These are phyloP conservation scores for Marisa cornuarietis DNA, from an alignment of 1,140 invertebrate species.

Conservation along the genomic window DNA sequence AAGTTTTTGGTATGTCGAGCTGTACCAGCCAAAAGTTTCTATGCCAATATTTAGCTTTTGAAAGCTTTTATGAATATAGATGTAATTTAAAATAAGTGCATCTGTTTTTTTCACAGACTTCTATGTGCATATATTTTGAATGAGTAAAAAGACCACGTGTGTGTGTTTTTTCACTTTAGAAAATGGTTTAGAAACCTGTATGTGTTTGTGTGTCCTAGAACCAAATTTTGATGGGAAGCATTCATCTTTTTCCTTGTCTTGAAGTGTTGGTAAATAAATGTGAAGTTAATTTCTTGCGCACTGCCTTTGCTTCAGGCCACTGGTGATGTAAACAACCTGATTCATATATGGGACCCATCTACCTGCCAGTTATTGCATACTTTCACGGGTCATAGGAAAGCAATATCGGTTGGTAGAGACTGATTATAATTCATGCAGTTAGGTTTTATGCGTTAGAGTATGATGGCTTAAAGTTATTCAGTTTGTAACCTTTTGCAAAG, in stretches of 20 bases:
- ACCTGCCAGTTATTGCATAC: constrained; percentile 82
- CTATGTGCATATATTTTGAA: too few species aligned
- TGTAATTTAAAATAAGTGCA: too few species aligned
- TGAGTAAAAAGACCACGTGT: not conserved
- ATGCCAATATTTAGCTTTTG: too few species aligned
- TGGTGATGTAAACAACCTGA: constrained; percentile 79
- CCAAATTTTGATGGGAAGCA: not conserved
- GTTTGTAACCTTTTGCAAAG: not conserved
- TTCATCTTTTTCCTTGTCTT: not conserved
- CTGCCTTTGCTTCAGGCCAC: constrained; percentile 69
- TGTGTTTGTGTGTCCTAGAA: not conserved
- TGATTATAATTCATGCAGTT: not conserved
- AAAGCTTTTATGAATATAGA: too few species aligned
- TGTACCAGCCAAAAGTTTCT: too few species aligned
- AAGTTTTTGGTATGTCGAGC: constrained; percentile 78
- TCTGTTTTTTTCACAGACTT: too few species aligned
- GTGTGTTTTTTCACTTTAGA: not conserved
- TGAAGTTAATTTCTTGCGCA: constrained; percentile 4
- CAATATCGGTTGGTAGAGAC: constrained; percentile 63
- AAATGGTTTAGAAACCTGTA: not conserved
- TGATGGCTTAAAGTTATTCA: not conserved
- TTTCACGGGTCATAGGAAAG: constrained; percentile 71
- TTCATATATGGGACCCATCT: constrained; percentile 86
- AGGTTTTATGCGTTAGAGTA: too few species aligned
- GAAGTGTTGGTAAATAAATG: not conserved